A percentile compares a stretch with the other conserved stretches of the same genome.
These are phyloP conservation scores for Crenichthys baileyi DNA, from an alignment of 2,797 vertebrate species.

Conservation along the genomic window DNA sequence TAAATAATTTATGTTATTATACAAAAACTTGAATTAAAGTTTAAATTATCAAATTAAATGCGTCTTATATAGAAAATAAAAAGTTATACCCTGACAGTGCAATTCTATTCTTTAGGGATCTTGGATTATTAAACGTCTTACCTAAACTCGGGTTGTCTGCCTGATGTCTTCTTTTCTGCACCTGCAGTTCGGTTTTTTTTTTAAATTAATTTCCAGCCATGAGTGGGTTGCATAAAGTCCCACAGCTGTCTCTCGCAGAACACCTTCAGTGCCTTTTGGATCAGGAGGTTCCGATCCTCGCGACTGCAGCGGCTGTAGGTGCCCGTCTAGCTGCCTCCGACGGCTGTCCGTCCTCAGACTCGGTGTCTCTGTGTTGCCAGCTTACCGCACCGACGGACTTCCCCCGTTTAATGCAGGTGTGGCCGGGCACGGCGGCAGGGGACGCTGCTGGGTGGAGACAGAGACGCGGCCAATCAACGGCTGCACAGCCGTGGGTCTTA, in stretches of 20 bases:
- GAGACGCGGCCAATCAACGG: slow-evolving; percentile 35
- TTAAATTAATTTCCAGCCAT: slow-evolving; percentile 1
- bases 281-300: background rate
- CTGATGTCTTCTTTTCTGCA: slow-evolving; percentile 8
- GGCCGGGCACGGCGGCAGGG: slow-evolving; percentile 55
- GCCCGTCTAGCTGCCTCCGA: background rate
- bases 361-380: slow-evolving; percentile 13
- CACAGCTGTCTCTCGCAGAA: background rate
- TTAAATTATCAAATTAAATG: background rate
- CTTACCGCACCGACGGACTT: slow-evolving; percentile 62
- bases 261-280: slow-evolving; percentile 1
- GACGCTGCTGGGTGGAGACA: slow-evolving; percentile 65
- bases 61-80: slow-evolving; percentile 5
- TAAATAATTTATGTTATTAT: background rate
- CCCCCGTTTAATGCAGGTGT: slow-evolving; percentile 83
- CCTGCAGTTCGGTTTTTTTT: background rate
- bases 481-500: slow-evolving; percentile 16
- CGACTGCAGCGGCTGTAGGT: background rate
- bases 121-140: slow-evolving; percentile 37
- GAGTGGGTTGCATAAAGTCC: slow-evolving; percentile 12
- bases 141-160: slow-evolving; percentile 54
- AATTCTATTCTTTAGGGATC: slow-evolving; percentile 4
- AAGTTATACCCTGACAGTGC: slow-evolving; percentile 44
- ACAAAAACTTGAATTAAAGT: slow-evolving; percentile 11
- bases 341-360: slow-evolving; percentile 9